Conservation (phyloP, 2,888 invertebrate genomes). For the Diarsia brunnea region DNA sequence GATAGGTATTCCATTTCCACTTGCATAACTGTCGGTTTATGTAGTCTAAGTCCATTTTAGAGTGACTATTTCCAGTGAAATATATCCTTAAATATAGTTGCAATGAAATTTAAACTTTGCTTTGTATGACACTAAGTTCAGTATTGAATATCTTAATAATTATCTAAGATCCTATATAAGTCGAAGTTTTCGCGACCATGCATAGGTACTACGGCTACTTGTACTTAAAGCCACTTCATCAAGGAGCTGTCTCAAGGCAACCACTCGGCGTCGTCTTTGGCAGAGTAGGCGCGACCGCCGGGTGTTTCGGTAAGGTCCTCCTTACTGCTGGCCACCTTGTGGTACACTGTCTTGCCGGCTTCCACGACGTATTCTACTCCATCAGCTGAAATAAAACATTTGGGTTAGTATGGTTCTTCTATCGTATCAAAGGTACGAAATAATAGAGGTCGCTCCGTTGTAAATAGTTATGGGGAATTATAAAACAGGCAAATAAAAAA, state of each 20-base stretch:
- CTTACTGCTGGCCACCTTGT: slow-evolving; percentile 89
- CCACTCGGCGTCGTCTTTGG: slow-evolving; percentile 90
- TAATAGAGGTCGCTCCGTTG: no score
- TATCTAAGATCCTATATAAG: background rate
- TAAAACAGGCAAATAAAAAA: no score
- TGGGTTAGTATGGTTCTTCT: background rate
- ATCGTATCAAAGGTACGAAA: no score
- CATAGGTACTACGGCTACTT: slow-evolving; percentile 37
- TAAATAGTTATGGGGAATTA: no score
- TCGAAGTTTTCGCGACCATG: no score
- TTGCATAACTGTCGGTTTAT: background rate
- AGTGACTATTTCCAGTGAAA: background rate
- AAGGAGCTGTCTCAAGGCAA: slow-evolving; percentile 80
- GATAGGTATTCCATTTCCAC: background rate
- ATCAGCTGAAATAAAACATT: slow-evolving; percentile 80
- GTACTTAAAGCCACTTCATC: slow-evolving; percentile 32
- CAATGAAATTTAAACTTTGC: background rate
- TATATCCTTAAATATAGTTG: background rate
- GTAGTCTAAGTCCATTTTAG: background rate
- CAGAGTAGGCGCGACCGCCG: slow-evolving; percentile 64
- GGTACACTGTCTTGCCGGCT: slow-evolving; percentile 93
- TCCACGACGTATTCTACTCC: slow-evolving; percentile 93
- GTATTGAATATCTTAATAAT: background rate
- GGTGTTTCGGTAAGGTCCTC: slow-evolving; percentile 85
- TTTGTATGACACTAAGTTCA: background rate